Base-by-base conservation (phyloP, 2,888 invertebrate species). In the Thecophora atra region DNA sequence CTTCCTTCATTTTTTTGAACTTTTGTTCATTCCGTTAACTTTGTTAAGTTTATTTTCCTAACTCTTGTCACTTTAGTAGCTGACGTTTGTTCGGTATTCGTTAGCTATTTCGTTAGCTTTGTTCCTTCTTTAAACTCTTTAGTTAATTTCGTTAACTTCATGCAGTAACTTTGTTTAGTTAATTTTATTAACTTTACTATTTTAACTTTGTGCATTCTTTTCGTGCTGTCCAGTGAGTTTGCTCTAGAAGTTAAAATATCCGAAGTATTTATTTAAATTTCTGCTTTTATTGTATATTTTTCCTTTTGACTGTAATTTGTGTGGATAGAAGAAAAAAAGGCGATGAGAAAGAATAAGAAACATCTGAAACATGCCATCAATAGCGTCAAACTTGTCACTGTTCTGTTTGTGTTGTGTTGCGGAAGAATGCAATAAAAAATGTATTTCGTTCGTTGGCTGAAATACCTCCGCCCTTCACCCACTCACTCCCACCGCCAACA, bases 331-430 rank as follows among this genome's bases (percentile, higher is more conserved):
- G 11, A 47, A 47, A 15, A 47, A 8, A 47, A n/a, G 17, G 15
- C 6, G 15, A 47, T 7, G 17, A 58, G 58, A 24, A 24, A 7
- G 0, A 6, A 8, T 26, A 28, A 17, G 21, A 64, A 47, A 4
- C 30, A 60, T 26, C 47, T 21, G 37, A 30, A 42, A 28, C 64
- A 64, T 64, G 19, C 8, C 26, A 17, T 64, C 47, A 47, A 37
- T 28, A 24, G 68, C n/a, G 68, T 56, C 44, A 68, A 68, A 68
- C 42, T 68, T 68, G 67, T 67, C 47, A 42, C 21, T 51, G 47
- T n/a, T 42, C 15, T 24, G 21, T 7, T 28, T 24, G 58, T 28
- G 3, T 28, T 58, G 58, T 58, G 28, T 58, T 58, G 26, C 58
- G 26, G 28, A 58, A 58, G 58, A 58, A 58, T 58, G 58, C 58